A percentile compares a stretch with the other conserved stretches of the same genome.
These are phyloP conservation scores for Apeira syringaria DNA, from an alignment of 2,888 invertebrate genomes.

Conservation along the genomic window DNA sequence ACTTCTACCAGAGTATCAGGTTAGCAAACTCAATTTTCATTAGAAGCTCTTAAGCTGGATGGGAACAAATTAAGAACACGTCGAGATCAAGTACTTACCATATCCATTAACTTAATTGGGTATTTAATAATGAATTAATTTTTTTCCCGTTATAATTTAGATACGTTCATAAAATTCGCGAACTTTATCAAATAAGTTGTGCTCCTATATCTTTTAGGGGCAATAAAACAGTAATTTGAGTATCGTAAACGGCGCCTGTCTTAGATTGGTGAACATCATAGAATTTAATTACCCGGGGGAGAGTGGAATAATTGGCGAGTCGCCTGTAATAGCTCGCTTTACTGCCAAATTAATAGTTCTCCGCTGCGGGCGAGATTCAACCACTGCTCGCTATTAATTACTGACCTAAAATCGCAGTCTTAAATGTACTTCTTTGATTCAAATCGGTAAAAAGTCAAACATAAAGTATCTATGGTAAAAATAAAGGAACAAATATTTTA, in stretches of 20 bases:
- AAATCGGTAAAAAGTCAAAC: conserved; percentile 35
- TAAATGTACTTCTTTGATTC: conserved; percentile 51
- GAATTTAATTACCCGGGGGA: conserved; percentile 77
- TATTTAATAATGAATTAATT: conserved; percentile 6
- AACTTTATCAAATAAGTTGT: conserved; percentile 48
- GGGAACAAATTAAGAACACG: conserved; percentile 2
- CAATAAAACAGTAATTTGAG: conserved; percentile 74
- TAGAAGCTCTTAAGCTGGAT: conserved; percentile 1
- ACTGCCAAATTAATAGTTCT: conserved; percentile 78
- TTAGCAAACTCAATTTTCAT: conserved; percentile 4
- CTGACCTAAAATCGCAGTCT: conserved; percentile 55
- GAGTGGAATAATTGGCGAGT: conserved; percentile 76
- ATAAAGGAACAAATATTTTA: too few species aligned
- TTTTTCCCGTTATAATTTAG: conserved; percentile 18
- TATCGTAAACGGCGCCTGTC: conserved; percentile 76
- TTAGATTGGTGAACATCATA: conserved; percentile 76
- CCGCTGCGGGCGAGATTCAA: conserved; percentile 57
- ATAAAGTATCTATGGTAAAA: too few species aligned
- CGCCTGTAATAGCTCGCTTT: conserved; percentile 71
- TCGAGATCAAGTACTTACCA: conserved; percentile 1
- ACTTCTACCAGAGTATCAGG: neutral
- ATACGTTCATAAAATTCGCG: conserved; percentile 30
- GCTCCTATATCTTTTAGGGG: conserved; percentile 63
- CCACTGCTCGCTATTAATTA: conserved; percentile 66
- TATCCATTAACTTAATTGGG: conserved; percentile 3